Conservation (phyloP, 1,140 invertebrate species). For the Dendrolimus kikuchii region DNA sequence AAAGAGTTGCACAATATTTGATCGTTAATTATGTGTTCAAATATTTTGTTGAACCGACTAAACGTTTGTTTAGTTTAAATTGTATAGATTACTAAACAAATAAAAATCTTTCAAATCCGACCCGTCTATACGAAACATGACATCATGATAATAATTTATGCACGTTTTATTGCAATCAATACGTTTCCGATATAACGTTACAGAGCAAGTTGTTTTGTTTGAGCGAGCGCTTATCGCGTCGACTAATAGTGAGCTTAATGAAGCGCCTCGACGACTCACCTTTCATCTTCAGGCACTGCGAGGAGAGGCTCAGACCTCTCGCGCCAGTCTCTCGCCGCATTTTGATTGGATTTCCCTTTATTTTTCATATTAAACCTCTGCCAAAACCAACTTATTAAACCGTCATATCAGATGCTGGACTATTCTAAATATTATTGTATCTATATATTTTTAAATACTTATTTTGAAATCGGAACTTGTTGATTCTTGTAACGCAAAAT, state of each 20-base stretch:
- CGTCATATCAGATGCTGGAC: no score
- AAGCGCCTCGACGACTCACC: constrained; percentile 48
- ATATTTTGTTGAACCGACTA: no score
- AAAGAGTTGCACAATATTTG: no score
- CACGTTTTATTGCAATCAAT: neutral
- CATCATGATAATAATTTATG: no score
- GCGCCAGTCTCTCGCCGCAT: constrained; percentile 40
- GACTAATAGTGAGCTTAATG: constrained; percentile 52
- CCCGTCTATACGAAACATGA: no score
- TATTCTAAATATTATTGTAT: no score
- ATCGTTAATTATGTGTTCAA: no score
- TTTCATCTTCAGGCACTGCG: constrained; percentile 61
- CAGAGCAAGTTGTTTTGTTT: constrained; percentile 43
- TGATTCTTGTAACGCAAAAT: constrained; percentile 25
- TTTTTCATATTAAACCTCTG: constrained; percentile 27
- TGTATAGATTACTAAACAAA: no score
- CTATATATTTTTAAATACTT: no score
- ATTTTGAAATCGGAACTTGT: constrained; percentile 12
- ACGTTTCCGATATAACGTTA: constrained; percentile 28
- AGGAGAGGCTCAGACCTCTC: constrained; percentile 51
- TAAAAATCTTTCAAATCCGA: no score
- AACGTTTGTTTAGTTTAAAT: no score
- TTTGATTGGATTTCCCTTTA: constrained; percentile 59
- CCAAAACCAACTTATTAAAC: neutral
- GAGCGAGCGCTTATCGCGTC: constrained; percentile 27